A percentile compares a stretch with the other conserved stretches of the same genome.
Conservation (phyloP, 1,140 invertebrate species). For the Mercenaria mercenaria region DNA sequence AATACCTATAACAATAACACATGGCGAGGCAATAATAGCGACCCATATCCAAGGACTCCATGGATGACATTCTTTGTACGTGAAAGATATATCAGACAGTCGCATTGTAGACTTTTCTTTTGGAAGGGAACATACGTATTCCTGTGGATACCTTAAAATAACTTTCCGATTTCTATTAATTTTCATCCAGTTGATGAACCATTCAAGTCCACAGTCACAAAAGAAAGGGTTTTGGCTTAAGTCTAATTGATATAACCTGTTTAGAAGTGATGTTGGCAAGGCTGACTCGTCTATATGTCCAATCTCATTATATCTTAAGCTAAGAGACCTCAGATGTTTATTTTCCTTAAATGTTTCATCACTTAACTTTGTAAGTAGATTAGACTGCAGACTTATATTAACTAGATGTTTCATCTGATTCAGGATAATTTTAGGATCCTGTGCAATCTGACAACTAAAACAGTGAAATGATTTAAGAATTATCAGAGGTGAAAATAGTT, state of each 20-base stretch:
- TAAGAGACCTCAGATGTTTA: neutral
- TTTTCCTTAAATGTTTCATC: neutral
- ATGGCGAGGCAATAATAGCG: neutral
- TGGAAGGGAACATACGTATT: neutral
- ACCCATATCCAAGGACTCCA: neutral
- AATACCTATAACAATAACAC: neutral
- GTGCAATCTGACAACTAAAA: neutral
- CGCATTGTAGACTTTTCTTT: neutral
- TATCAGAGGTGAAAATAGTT: neutral
- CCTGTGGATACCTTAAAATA: neutral
- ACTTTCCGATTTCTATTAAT: neutral
- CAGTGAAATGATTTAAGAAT: too few species aligned
- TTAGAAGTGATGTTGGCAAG: neutral
- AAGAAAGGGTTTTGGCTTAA: neutral
- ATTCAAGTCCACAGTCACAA: neutral
- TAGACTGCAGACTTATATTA: neutral
- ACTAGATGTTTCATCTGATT: neutral
- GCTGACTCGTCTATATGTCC: neutral
- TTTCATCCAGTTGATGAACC: neutral
- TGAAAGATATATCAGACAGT: neutral
- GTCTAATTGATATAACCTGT: neutral
- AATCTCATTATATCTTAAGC: neutral
- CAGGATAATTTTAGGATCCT: neutral
- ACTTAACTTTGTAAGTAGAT: neutral
- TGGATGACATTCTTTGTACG: conserved; percentile 14